Percentiles rank a stretch among this genome's conserved stretches.
Evolutionary conservation across 2,113 vertebrate genomes (phyloP).

Genomic region (Trichomycterus rosablanca): DNA sequence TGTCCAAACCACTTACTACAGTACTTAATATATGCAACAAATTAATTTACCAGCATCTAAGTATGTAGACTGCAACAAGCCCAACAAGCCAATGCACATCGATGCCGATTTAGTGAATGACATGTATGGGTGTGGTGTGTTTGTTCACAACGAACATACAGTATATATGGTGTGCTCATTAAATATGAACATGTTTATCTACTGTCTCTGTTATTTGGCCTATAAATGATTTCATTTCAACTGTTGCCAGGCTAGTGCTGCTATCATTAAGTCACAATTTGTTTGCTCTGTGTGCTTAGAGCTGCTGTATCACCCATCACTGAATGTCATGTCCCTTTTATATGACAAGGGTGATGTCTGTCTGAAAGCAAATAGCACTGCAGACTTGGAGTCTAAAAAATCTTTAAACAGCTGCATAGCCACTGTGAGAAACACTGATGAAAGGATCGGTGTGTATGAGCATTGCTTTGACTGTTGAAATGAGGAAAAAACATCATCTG

Average conservation of each 20-base stretch:
- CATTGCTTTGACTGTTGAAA: background rate
- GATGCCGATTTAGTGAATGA: too few relatives aligned
- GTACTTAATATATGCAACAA: too few relatives aligned
- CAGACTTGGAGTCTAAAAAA: background rate
- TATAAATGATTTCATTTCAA: background rate
- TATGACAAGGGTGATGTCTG: background rate
- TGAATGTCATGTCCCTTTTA: background rate
- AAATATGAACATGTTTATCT: too few relatives aligned
- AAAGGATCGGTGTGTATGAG: background rate
- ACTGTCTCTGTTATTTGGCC: too few relatives aligned
- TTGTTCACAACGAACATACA: too few relatives aligned
- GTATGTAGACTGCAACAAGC: too few relatives aligned
- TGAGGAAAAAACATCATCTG: too few relatives aligned
- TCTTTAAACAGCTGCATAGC: background rate
- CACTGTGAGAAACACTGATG: background rate
- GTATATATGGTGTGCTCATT: too few relatives aligned
- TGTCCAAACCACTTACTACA: too few relatives aligned
- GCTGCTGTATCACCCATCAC: conserved; percentile 10
- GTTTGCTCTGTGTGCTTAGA: background rate
- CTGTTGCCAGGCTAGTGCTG: background rate
- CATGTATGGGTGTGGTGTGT: too few relatives aligned
- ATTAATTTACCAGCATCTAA: too few relatives aligned
- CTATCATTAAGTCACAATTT: background rate
- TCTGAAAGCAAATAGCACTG: background rate
- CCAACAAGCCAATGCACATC: too few relatives aligned